These are phyloP conservation scores for Atlantisia rogersi DNA, from an alignment of 2,113 vertebrate genomes.

Conservation along the genomic window DNA sequence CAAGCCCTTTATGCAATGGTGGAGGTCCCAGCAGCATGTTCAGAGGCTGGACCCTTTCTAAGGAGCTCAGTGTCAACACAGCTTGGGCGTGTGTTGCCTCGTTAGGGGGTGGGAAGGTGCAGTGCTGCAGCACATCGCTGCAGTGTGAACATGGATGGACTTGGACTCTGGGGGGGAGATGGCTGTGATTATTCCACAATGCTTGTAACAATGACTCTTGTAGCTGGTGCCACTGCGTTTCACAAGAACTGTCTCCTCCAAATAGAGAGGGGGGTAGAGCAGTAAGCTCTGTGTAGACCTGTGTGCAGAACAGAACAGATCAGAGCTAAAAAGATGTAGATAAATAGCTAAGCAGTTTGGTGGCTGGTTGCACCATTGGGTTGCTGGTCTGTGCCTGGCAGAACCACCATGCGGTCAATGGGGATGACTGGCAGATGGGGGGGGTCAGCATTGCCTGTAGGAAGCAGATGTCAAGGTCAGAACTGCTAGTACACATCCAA, in stretches of 20 bases:
- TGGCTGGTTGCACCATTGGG: background rate
- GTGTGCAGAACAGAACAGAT: background rate
- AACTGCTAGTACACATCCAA: background rate
- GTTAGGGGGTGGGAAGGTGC: background rate
- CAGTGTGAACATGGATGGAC: background rate
- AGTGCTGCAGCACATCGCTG: background rate
- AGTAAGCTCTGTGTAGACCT: background rate
- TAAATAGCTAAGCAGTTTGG: background rate
- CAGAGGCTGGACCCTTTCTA: background rate
- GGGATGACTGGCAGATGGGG: background rate
- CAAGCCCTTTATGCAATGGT: background rate
- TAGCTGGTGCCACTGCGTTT: background rate
- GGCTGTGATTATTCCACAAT: background rate
- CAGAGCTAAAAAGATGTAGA: background rate
- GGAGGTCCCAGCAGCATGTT: background rate
- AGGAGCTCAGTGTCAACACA: background rate
- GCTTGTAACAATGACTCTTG: background rate
- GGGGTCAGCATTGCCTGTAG: too few species aligned
- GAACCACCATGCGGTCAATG: background rate
- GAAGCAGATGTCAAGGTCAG: background rate
- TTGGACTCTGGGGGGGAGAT: background rate
- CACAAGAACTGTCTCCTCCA: background rate
- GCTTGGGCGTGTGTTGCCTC: background rate
- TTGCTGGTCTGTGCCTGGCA: background rate
- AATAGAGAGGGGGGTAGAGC: background rate